These are phyloP conservation scores for Colletes collaris DNA, from an alignment of 2,888 invertebrate genomes.

Conservation along the genomic window DNA sequence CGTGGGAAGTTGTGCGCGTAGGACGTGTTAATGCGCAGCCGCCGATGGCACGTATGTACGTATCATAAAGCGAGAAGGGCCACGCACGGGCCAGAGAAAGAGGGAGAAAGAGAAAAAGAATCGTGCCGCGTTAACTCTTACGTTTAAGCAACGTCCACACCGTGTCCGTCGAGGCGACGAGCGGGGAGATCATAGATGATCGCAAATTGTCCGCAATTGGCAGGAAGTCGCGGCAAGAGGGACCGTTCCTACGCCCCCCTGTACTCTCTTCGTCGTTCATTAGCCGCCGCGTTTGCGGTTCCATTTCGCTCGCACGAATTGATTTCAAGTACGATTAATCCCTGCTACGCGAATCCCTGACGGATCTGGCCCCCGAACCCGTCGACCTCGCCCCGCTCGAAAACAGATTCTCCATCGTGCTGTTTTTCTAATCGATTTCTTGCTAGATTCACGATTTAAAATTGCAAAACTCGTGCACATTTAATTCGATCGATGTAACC, in stretches of 20 bases:
- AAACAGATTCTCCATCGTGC: too few relatives aligned
- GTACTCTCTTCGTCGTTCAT: constrained; percentile 74
- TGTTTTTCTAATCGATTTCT: too few relatives aligned
- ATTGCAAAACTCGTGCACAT: too few relatives aligned
- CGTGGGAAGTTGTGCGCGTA: constrained; percentile 67
- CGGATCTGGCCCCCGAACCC: not conserved
- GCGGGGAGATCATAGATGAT: constrained; percentile 82
- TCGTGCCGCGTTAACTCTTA: constrained; percentile 72
- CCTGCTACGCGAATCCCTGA: constrained; percentile 18
- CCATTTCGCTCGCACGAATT: constrained; percentile 67
- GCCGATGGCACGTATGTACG: constrained; percentile 47
- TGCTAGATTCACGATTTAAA: too few relatives aligned
- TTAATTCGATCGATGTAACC: too few relatives aligned
- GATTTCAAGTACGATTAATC: constrained; percentile 65
- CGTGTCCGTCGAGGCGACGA: constrained; percentile 67
- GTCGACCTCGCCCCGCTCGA: too few relatives aligned
- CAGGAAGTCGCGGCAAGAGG: constrained; percentile 80
- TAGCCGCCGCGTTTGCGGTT: constrained; percentile 67
- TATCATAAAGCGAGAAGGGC: constrained; percentile 39
- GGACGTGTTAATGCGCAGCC: constrained; percentile 67
- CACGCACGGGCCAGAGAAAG: not conserved
- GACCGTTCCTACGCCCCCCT: constrained; percentile 77
- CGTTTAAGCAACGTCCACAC: constrained; percentile 67
- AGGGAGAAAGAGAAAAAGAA: constrained; percentile 46
- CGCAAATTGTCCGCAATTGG: constrained; percentile 82